These are phyloP conservation scores for Paradisaea rubra DNA, from an alignment of 2,113 vertebrate species.

Conservation along the genomic window DNA sequence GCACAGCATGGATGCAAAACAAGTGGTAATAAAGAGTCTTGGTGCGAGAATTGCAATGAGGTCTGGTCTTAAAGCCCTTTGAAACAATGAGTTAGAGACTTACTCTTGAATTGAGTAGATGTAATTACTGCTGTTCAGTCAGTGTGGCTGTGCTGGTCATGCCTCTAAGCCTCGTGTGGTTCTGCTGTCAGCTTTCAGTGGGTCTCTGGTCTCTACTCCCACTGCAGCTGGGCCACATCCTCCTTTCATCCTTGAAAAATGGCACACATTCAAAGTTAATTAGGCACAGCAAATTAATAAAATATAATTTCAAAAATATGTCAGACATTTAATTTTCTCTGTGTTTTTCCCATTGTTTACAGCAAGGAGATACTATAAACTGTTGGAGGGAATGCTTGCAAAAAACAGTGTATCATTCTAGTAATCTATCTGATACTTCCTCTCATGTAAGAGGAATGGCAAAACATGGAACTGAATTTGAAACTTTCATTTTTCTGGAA, in stretches of 20 bases:
- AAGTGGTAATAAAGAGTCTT: conserved; percentile 77
- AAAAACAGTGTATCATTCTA: neutral
- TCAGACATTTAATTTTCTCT: neutral
- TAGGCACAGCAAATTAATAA: neutral
- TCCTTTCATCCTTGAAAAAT: neutral
- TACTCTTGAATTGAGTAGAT: neutral
- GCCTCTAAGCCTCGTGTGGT: neutral
- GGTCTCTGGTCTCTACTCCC: neutral
- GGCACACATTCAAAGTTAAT: neutral
- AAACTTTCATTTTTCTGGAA: neutral
- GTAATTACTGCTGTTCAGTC: neutral
- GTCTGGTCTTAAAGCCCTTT: neutral
- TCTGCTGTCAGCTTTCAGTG: neutral
- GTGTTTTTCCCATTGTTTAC: neutral
- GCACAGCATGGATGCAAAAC: conserved; percentile 85
- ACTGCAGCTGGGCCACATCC: neutral
- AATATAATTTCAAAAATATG: rapidly evolving
- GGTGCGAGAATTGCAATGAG: neutral
- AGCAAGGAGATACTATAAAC: neutral
- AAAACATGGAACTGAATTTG: neutral
- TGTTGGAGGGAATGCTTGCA: neutral
- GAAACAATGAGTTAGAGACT: neutral
- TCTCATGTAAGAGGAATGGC: neutral
- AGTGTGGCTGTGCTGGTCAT: neutral
- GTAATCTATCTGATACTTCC: neutral